These are phyloP conservation scores for Oryzias dopingdopingensis DNA, from an alignment of 2,797 vertebrate species.

Conservation along the genomic window DNA sequence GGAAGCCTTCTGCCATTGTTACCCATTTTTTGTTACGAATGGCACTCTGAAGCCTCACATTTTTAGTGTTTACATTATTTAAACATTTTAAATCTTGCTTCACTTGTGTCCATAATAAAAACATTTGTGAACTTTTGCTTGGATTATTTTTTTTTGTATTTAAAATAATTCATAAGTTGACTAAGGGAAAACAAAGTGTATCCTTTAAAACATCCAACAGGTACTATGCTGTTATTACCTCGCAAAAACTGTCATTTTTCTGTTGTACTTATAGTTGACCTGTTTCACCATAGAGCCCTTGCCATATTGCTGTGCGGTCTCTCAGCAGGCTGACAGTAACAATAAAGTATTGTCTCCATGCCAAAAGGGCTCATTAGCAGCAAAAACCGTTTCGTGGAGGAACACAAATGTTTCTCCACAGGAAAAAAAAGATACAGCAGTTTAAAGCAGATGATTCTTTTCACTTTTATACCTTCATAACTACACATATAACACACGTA, in stretches of 20 bases:
- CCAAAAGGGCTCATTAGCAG: slow-evolving; percentile 52
- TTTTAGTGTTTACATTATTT: too few species aligned
- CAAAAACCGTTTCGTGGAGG: slow-evolving; percentile 1
- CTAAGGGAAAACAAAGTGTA: too few species aligned
- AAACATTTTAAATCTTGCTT: too few species aligned
- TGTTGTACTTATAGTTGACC: slow-evolving; percentile 30
- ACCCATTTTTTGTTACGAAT: too few species aligned
- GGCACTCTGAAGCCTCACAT: too few species aligned
- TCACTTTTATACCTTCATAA: slow-evolving; percentile 17
- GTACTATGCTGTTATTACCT: slow-evolving; percentile 27
- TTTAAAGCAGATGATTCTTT: slow-evolving; percentile 17
- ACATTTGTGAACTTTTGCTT: too few species aligned
- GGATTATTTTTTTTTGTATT: too few species aligned
- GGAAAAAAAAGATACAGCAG: slow-evolving; percentile 3
- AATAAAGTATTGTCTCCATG: slow-evolving; percentile 40
- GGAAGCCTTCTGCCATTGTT: too few species aligned
- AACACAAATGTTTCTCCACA: slow-evolving; percentile 19
- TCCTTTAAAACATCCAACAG: not conserved
- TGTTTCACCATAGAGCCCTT: slow-evolving; percentile 28
- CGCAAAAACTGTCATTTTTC: slow-evolving; percentile 22
- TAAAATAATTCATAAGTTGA: too few species aligned
- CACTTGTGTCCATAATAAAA: too few species aligned
- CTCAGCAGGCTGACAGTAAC: slow-evolving; percentile 34
- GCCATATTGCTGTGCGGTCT: slow-evolving; percentile 18
- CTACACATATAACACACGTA: slow-evolving; percentile 21